These are phyloP conservation scores for Epistrophella euchroma DNA, from an alignment of 2,888 invertebrate genomes.

Conservation along the genomic window DNA sequence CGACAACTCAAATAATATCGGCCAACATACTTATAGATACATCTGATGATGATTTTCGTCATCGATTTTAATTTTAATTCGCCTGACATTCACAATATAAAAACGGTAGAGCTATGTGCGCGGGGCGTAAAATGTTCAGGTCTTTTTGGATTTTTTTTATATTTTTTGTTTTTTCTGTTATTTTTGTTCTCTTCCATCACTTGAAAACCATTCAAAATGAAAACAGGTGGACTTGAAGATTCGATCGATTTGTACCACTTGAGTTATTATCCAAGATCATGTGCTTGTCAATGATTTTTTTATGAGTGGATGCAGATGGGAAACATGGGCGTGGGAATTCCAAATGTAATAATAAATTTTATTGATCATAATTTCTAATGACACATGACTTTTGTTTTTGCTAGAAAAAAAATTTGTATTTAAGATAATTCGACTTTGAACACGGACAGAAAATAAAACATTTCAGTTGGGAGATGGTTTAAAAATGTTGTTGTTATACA, in stretches of 20 bases:
- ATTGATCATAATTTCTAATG: slow-evolving; percentile 20
- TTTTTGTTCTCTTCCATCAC: slow-evolving; percentile 13
- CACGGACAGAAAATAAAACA: too few relatives aligned
- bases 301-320: slow-evolving; percentile 38
- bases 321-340: slow-evolving; percentile 24
- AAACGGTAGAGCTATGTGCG: not conserved
- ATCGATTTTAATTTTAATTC: slow-evolving; percentile 49
- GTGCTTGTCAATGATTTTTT: slow-evolving; percentile 33
- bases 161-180: not conserved
- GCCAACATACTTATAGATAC: not conserved
- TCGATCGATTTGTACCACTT: slow-evolving; percentile 26
- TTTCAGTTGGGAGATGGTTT: too few relatives aligned
- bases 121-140: not conserved
- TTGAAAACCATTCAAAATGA: slow-evolving; percentile 25
- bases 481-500: too few relatives aligned
- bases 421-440: slow-evolving; percentile 13
- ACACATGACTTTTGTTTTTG: slow-evolving; percentile 1
- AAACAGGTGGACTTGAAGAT: slow-evolving; percentile 53
- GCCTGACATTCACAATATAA: slow-evolving; percentile 44
- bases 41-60: slow-evolving; percentile 52
- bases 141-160: not conserved
- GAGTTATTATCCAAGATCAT: slow-evolving; percentile 53
- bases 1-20: not conserved
- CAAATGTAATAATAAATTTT: not conserved
- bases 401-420: not conserved